Evolutionary conservation across 2,888 invertebrate genomes (phyloP).

Genomic region (Bursaphelenchus okinawaensis): DNA sequence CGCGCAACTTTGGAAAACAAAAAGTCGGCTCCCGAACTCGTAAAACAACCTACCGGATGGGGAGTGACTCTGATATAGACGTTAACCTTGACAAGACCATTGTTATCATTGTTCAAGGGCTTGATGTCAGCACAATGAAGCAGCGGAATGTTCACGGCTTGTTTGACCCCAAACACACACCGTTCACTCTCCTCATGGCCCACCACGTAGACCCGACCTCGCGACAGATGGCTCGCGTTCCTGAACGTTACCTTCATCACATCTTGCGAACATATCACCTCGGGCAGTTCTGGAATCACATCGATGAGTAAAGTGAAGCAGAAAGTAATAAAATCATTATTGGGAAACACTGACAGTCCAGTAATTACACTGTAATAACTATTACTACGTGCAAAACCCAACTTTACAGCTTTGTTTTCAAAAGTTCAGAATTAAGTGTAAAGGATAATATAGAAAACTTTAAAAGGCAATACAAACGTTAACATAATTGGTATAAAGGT

Average conservation of each 20-base stretch:
- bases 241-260: conserved; percentile 17
- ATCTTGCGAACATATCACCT: neutral
- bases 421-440: too few relatives aligned
- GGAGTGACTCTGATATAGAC: neutral
- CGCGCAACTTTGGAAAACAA: neutral
- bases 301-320: neutral
- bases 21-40: too few relatives aligned
- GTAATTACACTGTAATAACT: too few relatives aligned
- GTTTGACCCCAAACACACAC: conserved; percentile 18
- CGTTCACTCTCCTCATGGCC: conserved; percentile 17
- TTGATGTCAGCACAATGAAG: conserved; percentile 14
- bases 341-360: too few relatives aligned
- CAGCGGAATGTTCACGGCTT: conserved; percentile 14
- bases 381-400: too few relatives aligned
- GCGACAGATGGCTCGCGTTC: conserved; percentile 17
- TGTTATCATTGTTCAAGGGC: conserved; percentile 3
- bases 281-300: neutral
- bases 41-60: conserved; percentile 5
- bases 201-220: conserved; percentile 21
- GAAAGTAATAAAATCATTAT: too few relatives aligned
- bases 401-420: too few relatives aligned
- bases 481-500: neutral
- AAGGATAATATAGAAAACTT: too few relatives aligned
- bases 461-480: neutral
- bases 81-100: conserved; percentile 1